Evolutionary conservation across 2,113 vertebrate genomes (phyloP).

Genomic region (Amblyornis subalaris): DNA sequence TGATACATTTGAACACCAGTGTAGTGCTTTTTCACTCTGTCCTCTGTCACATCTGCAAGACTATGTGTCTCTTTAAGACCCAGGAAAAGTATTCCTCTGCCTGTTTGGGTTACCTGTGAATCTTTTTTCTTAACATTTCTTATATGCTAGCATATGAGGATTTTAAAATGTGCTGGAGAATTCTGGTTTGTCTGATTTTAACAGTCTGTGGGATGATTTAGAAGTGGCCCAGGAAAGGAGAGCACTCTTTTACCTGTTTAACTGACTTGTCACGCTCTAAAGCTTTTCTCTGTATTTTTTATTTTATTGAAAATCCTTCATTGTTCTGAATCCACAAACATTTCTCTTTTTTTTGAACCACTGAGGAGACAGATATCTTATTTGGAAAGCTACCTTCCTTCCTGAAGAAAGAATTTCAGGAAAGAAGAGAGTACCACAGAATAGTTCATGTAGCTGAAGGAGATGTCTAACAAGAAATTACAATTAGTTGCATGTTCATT

Average conservation of each 20-base stretch:
- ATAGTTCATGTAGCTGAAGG: neutral
- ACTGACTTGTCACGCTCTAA: neutral
- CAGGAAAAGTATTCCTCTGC: neutral
- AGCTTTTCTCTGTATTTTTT: neutral
- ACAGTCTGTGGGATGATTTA: neutral
- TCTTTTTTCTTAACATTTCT: neutral
- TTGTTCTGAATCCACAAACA: neutral
- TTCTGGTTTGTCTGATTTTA: neutral
- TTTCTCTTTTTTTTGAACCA: neutral
- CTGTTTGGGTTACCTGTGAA: neutral
- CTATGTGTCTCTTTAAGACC: neutral
- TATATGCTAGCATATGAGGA: neutral
- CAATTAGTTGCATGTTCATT: neutral
- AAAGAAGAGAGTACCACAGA: neutral
- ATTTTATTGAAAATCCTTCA: neutral
- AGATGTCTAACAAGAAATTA: neutral
- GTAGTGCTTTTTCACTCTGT: neutral
- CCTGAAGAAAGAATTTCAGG: neutral
- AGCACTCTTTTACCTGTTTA: neutral
- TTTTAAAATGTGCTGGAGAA: neutral
- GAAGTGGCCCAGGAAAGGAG: neutral
- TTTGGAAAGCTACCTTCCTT: neutral
- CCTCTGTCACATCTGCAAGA: neutral
- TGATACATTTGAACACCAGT: neutral
- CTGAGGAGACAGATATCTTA: neutral